These are phyloP conservation scores for Syngnathoides biaculeatus DNA, from an alignment of 2,113 vertebrate species.

Conservation along the genomic window DNA sequence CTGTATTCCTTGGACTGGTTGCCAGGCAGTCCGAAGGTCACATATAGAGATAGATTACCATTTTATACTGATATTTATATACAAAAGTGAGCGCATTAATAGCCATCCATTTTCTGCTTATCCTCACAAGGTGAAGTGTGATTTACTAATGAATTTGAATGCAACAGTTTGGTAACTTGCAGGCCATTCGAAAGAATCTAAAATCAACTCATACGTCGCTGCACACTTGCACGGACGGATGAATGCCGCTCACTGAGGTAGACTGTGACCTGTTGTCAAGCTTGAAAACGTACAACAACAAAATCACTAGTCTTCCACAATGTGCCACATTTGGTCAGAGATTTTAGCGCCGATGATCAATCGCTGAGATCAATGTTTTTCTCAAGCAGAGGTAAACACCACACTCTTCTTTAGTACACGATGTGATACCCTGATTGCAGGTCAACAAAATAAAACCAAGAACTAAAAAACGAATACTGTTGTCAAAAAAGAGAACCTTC, in stretches of 20 bases:
- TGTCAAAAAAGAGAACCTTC: neutral
- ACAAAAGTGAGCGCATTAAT: too few species aligned
- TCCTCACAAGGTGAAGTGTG: too few species aligned
- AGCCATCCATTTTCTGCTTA: too few species aligned
- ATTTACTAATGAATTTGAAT: neutral
- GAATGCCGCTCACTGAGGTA: conserved; percentile 57
- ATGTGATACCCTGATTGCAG: neutral
- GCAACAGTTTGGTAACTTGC: neutral
- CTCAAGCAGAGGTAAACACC: neutral
- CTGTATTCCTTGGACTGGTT: too few species aligned
- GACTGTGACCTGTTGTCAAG: conserved; percentile 72
- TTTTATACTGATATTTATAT: too few species aligned
- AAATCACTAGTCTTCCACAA: conserved; percentile 75
- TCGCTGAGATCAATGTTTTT: neutral
- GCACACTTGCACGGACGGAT: conserved; percentile 1
- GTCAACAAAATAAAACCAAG: neutral
- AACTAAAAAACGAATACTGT: neutral
- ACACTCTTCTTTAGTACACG: neutral
- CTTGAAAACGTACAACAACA: conserved; percentile 65
- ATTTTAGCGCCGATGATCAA: neutral
- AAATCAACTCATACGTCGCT: neutral
- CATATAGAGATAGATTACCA: too few species aligned
- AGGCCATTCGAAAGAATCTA: neutral
- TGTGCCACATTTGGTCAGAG: conserved; percentile 20
- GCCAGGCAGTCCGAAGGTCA: too few species aligned